phyloP scores from a whole-genome alignment of 2,888 invertebrate species.

The Xiphydria camelus region DNA sequence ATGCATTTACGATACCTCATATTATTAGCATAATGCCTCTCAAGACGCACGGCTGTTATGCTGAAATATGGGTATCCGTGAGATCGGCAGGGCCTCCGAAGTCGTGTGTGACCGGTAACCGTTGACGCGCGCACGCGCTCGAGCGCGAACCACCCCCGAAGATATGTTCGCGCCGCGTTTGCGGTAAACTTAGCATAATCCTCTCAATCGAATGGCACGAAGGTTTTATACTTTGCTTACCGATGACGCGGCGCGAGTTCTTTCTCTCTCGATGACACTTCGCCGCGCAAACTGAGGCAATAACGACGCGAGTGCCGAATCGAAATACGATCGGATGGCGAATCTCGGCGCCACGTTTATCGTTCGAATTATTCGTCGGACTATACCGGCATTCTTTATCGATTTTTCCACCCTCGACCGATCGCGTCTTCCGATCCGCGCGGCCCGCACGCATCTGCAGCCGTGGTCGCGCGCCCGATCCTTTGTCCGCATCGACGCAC shows the following conservation, averaged over 20 bases:
- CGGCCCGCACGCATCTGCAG: too few species aligned
- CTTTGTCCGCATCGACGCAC: too few species aligned
- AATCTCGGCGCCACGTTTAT: conserved; percentile 5
- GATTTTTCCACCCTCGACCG: too few species aligned
- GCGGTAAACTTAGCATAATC: conserved; percentile 50
- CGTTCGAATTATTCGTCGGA: too few species aligned
- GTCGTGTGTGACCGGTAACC: background rate
- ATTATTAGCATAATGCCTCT: conserved; percentile 48
- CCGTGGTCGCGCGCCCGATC: too few species aligned
- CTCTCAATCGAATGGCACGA: conserved; percentile 30
- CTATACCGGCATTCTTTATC: too few species aligned
- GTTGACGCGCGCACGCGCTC: too few species aligned
- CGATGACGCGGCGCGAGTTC: conserved; percentile 36
- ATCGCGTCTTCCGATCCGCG: too few species aligned
- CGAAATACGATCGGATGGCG: conserved; percentile 1
- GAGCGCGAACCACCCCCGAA: conserved; percentile 22
- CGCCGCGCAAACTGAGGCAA: background rate
- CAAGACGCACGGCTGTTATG: conserved; percentile 39
- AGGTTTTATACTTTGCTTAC: conserved; percentile 51
- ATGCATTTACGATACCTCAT: conserved; percentile 36
- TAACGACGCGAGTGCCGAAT: background rate
- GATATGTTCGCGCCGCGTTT: conserved; percentile 28
- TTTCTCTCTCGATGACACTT: background rate
- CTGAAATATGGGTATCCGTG: conserved; percentile 45
- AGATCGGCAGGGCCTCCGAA: conserved; percentile 6